Percentiles rank a stretch among this genome's conserved stretches.
These are phyloP conservation scores for Ceratina japonica DNA, from an alignment of 1,140 invertebrate genomes.

Conservation along the genomic window DNA sequence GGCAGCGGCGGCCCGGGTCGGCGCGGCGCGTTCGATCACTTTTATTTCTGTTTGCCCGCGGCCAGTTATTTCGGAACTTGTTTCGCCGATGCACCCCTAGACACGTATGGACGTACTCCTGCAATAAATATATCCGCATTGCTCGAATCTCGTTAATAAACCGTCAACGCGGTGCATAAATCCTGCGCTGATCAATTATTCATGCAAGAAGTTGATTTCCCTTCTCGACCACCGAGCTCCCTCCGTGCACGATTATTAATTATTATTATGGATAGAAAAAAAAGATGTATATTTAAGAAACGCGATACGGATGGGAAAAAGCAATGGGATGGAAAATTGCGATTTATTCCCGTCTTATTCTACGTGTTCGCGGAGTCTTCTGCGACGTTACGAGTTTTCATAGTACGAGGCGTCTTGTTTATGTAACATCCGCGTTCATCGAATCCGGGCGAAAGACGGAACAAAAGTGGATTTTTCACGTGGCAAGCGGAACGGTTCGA, in stretches of 20 bases:
- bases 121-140: slow-evolving; percentile 30
- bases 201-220: background rate
- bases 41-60: slow-evolving; percentile 42
- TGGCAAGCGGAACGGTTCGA: background rate
- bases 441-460: too few relatives aligned
- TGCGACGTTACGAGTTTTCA: background rate
- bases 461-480: background rate
- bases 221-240: too few relatives aligned
- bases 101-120: background rate
- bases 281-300: too few relatives aligned
- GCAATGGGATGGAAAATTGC: too few relatives aligned
- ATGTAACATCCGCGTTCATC: background rate
- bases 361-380: background rate
- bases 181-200: background rate
- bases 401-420: background rate
- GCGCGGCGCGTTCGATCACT: slow-evolving; percentile 15
- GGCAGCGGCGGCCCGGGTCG: too few relatives aligned
- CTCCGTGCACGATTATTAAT: background rate
- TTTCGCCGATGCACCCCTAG: slow-evolving; percentile 23
- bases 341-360: background rate
- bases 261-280: background rate
- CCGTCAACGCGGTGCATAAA: slow-evolving; percentile 12
- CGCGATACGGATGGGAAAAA: too few relatives aligned
- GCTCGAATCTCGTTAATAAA: slow-evolving; percentile 28
- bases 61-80: slow-evolving; percentile 37